phyloP scores from a whole-genome alignment of 2,888 invertebrate genomes.

The Leptopterna dolabrata region DNA sequence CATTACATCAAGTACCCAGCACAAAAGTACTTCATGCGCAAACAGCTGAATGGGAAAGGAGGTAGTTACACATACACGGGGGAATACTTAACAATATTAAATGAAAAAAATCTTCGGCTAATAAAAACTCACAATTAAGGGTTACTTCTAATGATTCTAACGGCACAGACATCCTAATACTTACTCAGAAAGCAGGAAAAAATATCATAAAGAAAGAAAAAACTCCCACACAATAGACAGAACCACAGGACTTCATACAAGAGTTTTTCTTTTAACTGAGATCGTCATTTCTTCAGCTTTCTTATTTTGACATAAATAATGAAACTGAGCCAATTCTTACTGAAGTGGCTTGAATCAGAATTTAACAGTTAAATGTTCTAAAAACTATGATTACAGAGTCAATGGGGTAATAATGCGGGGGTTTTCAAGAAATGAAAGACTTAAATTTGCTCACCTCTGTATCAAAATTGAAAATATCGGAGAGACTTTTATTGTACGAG shows the following conservation, averaged over 20 bases:
- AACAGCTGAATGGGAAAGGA: not conserved
- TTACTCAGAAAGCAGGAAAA: not conserved
- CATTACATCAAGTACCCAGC: not conserved
- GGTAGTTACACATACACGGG: not conserved
- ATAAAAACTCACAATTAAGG: not conserved
- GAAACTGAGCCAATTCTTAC: not conserved
- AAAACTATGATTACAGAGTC: not conserved
- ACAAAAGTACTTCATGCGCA: not conserved
- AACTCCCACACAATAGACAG: not conserved
- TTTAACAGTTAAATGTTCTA: not conserved
- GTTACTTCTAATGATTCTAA: slow-evolving; percentile 6
- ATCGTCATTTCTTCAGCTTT: not conserved
- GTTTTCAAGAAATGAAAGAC: not conserved
- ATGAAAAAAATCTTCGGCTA: not conserved
- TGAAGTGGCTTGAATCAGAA: not conserved
- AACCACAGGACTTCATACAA: not conserved
- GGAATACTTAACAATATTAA: not conserved
- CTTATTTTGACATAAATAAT: not conserved
- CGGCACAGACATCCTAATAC: not conserved
- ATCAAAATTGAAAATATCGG: no score
- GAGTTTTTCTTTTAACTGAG: not conserved
- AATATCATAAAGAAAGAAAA: not conserved
- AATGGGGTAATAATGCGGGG: not conserved
- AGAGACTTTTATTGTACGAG: no score
- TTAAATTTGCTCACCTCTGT: no score